phyloP scores from a whole-genome alignment of 2,113 vertebrate genomes.

The Polyodon spathula region DNA sequence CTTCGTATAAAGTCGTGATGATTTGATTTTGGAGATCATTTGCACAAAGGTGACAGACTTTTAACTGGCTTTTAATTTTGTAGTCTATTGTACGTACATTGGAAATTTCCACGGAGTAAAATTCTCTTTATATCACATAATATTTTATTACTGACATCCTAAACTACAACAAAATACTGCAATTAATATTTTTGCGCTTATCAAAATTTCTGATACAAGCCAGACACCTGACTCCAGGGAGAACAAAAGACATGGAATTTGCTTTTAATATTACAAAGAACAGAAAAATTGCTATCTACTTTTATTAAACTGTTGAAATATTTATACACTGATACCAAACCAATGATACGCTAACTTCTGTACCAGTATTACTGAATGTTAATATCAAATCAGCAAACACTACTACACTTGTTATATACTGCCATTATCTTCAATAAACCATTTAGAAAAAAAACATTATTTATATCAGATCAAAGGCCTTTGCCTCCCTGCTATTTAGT shows the following conservation, averaged over 20 bases:
- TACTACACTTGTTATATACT: constrained; percentile 43
- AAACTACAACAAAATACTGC: constrained; percentile 2
- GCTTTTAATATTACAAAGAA: background rate
- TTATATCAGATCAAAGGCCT: constrained; percentile 48
- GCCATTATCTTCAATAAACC: constrained; percentile 57
- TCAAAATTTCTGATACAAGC: constrained; percentile 69
- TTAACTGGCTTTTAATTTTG: too few relatives aligned
- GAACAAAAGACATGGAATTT: constrained; percentile 41
- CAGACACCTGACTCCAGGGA: constrained; percentile 73
- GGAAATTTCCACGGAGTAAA: constrained; percentile 27
- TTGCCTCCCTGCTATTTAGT: constrained; percentile 37
- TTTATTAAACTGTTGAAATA: constrained; percentile 11
- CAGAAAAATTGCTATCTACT: constrained; percentile 13
- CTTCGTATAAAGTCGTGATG: too few relatives aligned
- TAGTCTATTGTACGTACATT: constrained; percentile 22
- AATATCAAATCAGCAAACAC: constrained; percentile 51
- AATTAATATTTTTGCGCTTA: constrained; percentile 55
- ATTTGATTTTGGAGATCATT: too few relatives aligned
- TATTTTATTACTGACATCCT: constrained; percentile 33
- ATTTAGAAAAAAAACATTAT: constrained; percentile 37
- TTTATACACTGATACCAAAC: constrained; percentile 11
- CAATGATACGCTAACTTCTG: background rate
- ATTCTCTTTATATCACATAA: constrained; percentile 35
- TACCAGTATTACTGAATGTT: constrained; percentile 41
- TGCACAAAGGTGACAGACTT: too few relatives aligned